Conservation (phyloP, 92 coral and sea anemone genomes). For the Anthopleura xanthogrammica region DNA sequence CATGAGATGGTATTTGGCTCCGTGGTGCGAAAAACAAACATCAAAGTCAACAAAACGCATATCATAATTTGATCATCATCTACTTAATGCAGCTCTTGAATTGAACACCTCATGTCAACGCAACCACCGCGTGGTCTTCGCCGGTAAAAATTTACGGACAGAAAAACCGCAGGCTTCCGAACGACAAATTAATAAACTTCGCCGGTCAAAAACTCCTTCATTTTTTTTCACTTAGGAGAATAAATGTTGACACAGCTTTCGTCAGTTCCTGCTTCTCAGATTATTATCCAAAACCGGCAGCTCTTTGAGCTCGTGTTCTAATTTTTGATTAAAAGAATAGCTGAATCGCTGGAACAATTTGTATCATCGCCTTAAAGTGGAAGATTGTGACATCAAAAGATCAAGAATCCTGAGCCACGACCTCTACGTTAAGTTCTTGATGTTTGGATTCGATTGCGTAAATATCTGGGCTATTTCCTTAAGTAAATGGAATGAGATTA, state of each 20-base stretch:
- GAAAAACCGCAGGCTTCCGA: slow-evolving; percentile 18
- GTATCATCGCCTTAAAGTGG: not conserved
- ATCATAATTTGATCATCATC: not conserved
- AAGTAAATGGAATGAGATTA: not conserved
- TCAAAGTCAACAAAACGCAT: not conserved
- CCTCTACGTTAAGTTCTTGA: not conserved
- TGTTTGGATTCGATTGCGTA: slow-evolving; percentile 13
- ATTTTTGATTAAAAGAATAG: not conserved
- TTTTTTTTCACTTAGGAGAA: not conserved
- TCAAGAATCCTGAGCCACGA: not conserved
- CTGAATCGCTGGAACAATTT: not conserved
- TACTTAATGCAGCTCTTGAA: slow-evolving; percentile 18
- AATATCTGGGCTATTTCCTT: slow-evolving; percentile 35
- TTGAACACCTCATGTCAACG: slow-evolving; percentile 17
- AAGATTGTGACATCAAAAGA: not conserved
- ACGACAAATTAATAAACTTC: not conserved
- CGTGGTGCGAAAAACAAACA: slow-evolving; percentile 14
- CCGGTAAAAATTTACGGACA: not conserved
- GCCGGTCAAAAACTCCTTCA: not conserved
- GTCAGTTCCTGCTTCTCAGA: not conserved
- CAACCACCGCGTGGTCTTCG: not conserved
- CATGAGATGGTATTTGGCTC: not conserved
- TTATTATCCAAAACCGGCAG: not conserved
- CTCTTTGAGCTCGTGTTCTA: not conserved
- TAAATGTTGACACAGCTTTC: slow-evolving; percentile 17